These are phyloP conservation scores for Clanis bilineata DNA, from an alignment of 2,888 invertebrate genomes.

Conservation along the genomic window DNA sequence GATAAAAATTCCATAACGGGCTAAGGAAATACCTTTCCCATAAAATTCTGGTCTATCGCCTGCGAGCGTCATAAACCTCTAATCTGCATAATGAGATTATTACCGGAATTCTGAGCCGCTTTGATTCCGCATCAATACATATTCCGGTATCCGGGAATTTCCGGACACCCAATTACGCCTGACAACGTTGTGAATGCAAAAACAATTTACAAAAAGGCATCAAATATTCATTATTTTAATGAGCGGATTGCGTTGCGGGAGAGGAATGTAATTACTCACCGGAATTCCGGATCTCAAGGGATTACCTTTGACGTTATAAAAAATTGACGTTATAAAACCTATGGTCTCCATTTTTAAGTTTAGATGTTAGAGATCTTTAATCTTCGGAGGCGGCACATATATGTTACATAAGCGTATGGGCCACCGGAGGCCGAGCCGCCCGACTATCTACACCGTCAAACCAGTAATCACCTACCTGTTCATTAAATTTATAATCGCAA, in stretches of 20 bases:
- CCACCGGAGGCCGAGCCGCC: too few species aligned
- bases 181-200: conserved; percentile 1
- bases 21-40: background rate
- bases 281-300: conserved; percentile 2
- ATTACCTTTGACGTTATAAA: background rate
- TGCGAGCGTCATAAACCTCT: background rate
- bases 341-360: too few species aligned
- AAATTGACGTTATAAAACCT: too few species aligned
- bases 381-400: too few species aligned
- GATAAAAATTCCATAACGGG: background rate
- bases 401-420: too few species aligned
- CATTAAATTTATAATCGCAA: too few species aligned
- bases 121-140: background rate
- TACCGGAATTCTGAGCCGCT: background rate
- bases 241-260: conserved; percentile 1
- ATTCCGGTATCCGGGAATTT: background rate
- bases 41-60: background rate
- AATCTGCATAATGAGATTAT: background rate
- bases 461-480: too few species aligned
- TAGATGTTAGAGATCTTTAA: too few species aligned
- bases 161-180: conserved; percentile 2
- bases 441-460: too few species aligned
- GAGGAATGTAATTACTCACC: conserved; percentile 9
- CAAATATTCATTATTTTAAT: conserved; percentile 12
- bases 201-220: conserved; percentile 5